Evolutionary conservation across 1,140 invertebrate genomes (phyloP).

Genomic region (Drosophila sp.): DNA sequence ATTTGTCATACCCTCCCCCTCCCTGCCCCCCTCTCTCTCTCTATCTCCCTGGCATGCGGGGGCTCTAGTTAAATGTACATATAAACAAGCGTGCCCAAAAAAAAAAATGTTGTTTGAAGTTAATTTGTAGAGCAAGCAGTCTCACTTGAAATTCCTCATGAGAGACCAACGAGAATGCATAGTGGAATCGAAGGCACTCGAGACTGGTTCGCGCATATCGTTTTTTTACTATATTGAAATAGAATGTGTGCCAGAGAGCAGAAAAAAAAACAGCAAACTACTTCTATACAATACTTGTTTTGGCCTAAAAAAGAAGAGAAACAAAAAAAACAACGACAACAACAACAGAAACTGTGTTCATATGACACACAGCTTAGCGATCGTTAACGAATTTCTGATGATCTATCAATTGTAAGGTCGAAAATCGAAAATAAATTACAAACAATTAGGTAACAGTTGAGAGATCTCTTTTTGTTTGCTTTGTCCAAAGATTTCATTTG

Average conservation of each 20-base stretch:
- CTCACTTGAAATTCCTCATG: conserved; percentile 43
- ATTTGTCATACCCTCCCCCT: conserved; percentile 52
- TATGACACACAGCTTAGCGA: conserved; percentile 11
- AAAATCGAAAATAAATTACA: no score
- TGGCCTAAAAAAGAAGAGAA: conserved; percentile 67
- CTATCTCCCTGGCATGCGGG: no score
- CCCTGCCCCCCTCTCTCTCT: neutral
- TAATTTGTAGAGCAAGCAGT: conserved; percentile 53
- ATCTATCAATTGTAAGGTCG: conserved; percentile 25
- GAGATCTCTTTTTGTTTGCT: no score
- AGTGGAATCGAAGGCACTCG: conserved; percentile 47
- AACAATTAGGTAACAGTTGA: no score
- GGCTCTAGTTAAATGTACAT: neutral
- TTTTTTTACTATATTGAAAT: neutral
- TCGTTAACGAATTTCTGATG: conserved; percentile 39
- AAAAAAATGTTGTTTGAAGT: conserved; percentile 57
- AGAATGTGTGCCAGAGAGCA: conserved; percentile 7
- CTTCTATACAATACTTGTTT: conserved; percentile 59
- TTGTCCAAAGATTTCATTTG: no score
- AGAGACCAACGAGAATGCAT: conserved; percentile 42
- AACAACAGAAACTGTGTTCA: conserved; percentile 18
- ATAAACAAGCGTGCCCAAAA: conserved; percentile 61
- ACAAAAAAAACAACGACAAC: conserved; percentile 45
- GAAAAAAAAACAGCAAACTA: conserved; percentile 45
- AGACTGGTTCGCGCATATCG: conserved; percentile 10